A percentile compares a stretch with the other conserved stretches of the same genome.
Conservation (phyloP, 2,888 invertebrate species). For the Ellobium chinense region DNA sequence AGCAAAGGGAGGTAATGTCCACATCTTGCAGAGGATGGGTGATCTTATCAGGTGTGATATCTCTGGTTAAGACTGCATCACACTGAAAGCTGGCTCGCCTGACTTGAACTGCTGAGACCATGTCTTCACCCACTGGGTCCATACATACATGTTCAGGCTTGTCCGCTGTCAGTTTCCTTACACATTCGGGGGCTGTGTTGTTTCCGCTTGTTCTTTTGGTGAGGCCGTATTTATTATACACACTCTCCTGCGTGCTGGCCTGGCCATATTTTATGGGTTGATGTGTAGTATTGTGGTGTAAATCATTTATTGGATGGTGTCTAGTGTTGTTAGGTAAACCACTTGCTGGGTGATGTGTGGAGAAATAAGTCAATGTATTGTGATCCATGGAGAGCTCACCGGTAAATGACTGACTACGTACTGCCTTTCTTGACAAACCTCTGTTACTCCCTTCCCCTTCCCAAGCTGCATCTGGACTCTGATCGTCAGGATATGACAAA, state of each 20-base stretch:
- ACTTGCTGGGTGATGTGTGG: too few relatives aligned
- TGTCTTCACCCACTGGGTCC: neutral
- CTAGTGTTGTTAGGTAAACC: too few relatives aligned
- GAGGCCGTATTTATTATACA: too few relatives aligned
- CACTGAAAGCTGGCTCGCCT: conserved; percentile 38
- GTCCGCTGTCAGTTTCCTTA: too few relatives aligned
- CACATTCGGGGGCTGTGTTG: too few relatives aligned
- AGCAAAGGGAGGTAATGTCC: conserved; percentile 12
- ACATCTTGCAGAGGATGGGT: conserved; percentile 34
- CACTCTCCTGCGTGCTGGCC: too few relatives aligned
- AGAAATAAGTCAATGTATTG: too few relatives aligned
- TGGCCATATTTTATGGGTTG: too few relatives aligned
- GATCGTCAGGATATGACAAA: neutral
- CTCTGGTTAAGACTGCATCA: conserved; percentile 32
- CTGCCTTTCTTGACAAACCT: neutral
- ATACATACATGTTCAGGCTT: neutral
- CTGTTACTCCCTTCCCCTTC: neutral
- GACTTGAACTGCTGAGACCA: neutral
- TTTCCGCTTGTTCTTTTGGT: too few relatives aligned
- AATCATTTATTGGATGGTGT: too few relatives aligned
- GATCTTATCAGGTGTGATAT: neutral
- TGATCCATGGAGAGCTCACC: neutral
- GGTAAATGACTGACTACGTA: conserved; percentile 27
- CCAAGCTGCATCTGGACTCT: neutral
- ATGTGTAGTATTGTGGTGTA: too few relatives aligned